phyloP scores from a whole-genome alignment of 64 coral and sea anemone species.

The Stichodactyla helianthus region DNA sequence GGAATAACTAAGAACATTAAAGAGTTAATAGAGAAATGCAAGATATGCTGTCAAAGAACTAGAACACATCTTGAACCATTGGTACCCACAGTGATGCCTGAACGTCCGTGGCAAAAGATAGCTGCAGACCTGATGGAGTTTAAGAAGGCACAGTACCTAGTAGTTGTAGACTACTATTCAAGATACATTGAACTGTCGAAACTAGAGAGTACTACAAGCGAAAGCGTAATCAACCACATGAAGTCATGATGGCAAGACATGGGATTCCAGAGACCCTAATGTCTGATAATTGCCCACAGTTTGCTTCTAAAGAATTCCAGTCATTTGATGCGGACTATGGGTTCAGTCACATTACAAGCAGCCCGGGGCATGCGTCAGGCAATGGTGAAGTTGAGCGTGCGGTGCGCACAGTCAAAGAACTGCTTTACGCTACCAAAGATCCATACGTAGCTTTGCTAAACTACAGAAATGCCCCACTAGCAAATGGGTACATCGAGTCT shows the following conservation, averaged over 20 bases:
- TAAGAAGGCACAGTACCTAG: constrained; percentile 23
- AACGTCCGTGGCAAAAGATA: constrained; percentile 34
- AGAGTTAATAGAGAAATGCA: not conserved
- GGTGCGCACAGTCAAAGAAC: too few species aligned
- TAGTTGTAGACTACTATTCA: constrained; percentile 46
- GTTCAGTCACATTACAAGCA: constrained; percentile 4
- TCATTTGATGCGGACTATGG: not conserved
- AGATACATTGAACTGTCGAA: constrained; percentile 24
- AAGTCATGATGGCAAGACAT: constrained; percentile 47
- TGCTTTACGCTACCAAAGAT: too few species aligned
- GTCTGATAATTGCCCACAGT: constrained; percentile 30
- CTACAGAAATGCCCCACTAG: too few species aligned
- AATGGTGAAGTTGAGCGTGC: too few species aligned
- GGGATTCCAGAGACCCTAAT: constrained; percentile 34
- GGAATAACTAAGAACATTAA: constrained; percentile 26
- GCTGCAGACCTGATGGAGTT: constrained; percentile 21
- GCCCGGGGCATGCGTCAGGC: not conserved
- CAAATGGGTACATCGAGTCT: too few species aligned
- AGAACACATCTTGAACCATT: constrained; percentile 14
- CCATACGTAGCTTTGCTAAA: too few species aligned
- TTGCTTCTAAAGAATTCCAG: constrained; percentile 1
- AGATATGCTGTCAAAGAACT: constrained; percentile 1
- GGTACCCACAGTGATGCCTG: not conserved
- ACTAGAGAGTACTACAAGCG: constrained; percentile 22
- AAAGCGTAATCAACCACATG: constrained; percentile 20